Evolutionary conservation across 2,113 vertebrate genomes (phyloP).

Genomic region (Oryzias celebensis): DNA sequence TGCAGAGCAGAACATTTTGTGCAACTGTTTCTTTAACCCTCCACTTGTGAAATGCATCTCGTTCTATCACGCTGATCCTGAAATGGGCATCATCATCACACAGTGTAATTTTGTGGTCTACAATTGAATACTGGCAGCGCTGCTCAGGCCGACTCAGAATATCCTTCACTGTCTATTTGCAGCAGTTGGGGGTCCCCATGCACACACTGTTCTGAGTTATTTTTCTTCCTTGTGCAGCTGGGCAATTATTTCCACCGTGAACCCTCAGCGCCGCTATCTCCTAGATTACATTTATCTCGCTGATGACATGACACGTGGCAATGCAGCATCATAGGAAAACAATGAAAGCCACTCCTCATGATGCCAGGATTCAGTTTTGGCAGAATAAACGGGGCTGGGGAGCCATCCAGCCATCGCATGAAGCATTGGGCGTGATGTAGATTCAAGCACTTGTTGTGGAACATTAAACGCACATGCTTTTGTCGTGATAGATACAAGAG

Average conservation of each 20-base stretch:
- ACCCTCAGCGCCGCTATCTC: slow-evolving; percentile 43
- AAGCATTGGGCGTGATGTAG: slow-evolving; percentile 14
- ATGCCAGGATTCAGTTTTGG: too few relatives aligned
- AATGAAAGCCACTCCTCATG: slow-evolving; percentile 21
- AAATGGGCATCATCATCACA: background rate
- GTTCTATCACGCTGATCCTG: too few relatives aligned
- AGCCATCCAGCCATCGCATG: too few relatives aligned
- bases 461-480: slow-evolving; percentile 9
- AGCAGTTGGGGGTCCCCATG: slow-evolving; percentile 34
- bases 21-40: too few relatives aligned
- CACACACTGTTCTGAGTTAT: slow-evolving; percentile 21
- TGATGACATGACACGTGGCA: slow-evolving; percentile 61
- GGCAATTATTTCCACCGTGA: slow-evolving; percentile 61
- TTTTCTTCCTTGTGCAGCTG: slow-evolving; percentile 63
- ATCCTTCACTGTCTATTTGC: slow-evolving; percentile 30
- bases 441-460: slow-evolving; percentile 29
- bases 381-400: too few relatives aligned
- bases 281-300: slow-evolving; percentile 66
- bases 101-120: background rate
- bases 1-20: too few relatives aligned
- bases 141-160: slow-evolving; percentile 12
- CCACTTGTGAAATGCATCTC: too few relatives aligned
- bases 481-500: background rate
- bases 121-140: background rate
- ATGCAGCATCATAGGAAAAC: slow-evolving; percentile 52